These are phyloP conservation scores for Drosophila falleni DNA, from an alignment of 2,888 invertebrate species.

Conservation along the genomic window DNA sequence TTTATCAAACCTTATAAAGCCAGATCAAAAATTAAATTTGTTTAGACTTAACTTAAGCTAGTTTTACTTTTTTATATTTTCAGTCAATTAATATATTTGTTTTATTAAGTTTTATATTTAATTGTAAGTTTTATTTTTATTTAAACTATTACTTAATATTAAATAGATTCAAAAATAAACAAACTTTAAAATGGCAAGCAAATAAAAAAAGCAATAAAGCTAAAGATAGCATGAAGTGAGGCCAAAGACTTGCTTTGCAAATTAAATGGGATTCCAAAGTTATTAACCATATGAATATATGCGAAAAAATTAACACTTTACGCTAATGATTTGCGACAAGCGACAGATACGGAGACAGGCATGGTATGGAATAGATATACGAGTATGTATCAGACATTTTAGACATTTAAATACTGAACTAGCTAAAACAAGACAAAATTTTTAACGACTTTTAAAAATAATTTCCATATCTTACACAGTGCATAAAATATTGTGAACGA, in stretches of 20 bases:
- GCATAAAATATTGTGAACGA: conserved; percentile 19
- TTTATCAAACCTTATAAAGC: no score
- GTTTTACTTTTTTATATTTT: no score
- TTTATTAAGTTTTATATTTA: no score
- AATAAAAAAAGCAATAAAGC: conserved; percentile 15
- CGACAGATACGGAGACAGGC: conserved; percentile 31
- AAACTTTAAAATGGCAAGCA: background rate
- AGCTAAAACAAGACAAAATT: conserved; percentile 26
- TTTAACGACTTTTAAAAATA: conserved; percentile 26
- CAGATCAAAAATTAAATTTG: background rate
- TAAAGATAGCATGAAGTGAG: conserved; percentile 25
- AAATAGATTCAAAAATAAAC: background rate
- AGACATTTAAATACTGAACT: conserved; percentile 24
- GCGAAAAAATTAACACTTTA: conserved; percentile 71
- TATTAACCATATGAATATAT: conserved; percentile 55
- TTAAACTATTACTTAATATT: no score
- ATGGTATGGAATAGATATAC: conserved; percentile 25
- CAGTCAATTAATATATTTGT: no score
- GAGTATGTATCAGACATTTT: conserved; percentile 22
- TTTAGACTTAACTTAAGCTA: no score
- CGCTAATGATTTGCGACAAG: conserved; percentile 65
- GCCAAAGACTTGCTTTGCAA: conserved; percentile 33
- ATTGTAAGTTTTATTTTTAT: no score
- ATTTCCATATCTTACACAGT: conserved; percentile 34
- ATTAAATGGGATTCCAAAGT: conserved; percentile 44